phyloP scores from a whole-genome alignment of 2,797 vertebrate genomes.

The Thamnophis elegans region DNA sequence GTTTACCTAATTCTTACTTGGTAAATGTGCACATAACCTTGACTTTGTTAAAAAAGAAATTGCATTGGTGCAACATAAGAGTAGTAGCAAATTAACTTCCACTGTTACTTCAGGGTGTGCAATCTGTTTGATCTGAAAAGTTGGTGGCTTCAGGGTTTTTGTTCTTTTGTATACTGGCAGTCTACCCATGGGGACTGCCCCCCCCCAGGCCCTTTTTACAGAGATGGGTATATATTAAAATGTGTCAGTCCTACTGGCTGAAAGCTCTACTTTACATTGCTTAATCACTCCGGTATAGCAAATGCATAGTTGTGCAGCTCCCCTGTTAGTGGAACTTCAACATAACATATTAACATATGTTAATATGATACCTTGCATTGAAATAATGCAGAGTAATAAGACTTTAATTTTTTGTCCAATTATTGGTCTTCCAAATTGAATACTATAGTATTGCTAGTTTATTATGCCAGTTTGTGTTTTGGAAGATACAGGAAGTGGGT shows the following conservation, averaged over 20 bases:
- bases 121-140: constrained; percentile 61
- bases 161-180: constrained; percentile 47
- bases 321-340: neutral
- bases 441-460: constrained; percentile 12
- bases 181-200: constrained; percentile 25
- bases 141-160: constrained; percentile 44
- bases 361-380: neutral
- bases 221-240: neutral
- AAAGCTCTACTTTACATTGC: neutral
- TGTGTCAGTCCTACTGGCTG: neutral
- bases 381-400: neutral
- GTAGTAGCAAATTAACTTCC: constrained; percentile 66
- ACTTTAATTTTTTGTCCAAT: neutral
- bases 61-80: constrained; percentile 45
- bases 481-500: neutral
- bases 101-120: constrained; percentile 48
- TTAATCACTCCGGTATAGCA: constrained; percentile 19
- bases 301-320: neutral
- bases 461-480: neutral
- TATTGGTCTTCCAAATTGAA: constrained; percentile 27
- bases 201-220: constrained; percentile 34
- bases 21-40: constrained; percentile 51
- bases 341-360: too few relatives aligned
- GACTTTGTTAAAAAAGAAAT: constrained; percentile 51
- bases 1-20: constrained; percentile 46